A percentile compares a stretch with the other conserved stretches of the same genome.
Evolutionary conservation across 2,797 vertebrate species (phyloP).

Genomic region (Chaenodraco wilsoni): DNA sequence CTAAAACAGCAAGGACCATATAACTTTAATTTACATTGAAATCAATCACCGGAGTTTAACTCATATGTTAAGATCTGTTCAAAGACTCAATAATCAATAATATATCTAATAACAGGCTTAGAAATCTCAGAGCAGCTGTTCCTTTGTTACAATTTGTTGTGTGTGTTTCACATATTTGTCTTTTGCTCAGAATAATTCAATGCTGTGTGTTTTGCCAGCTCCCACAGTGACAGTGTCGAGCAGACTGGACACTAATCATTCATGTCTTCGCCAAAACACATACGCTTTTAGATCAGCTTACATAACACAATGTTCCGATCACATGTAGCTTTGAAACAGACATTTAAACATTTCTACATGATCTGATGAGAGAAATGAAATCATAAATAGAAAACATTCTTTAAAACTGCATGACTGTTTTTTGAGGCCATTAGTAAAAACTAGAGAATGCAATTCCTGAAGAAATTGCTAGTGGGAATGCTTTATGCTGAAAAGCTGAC

Average conservation of each 20-base stretch:
- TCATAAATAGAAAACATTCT: not conserved
- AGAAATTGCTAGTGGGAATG: too few species aligned
- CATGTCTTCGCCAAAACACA: slow-evolving; percentile 8
- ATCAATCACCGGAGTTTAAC: not conserved
- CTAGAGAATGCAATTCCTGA: too few species aligned
- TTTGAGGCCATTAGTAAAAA: not conserved
- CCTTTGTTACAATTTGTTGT: not conserved
- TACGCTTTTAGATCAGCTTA: slow-evolving; percentile 17
- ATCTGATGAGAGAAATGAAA: not conserved
- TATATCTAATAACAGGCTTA: not conserved
- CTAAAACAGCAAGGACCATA: not conserved
- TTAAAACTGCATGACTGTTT: not conserved
- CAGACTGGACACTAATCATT: not conserved
- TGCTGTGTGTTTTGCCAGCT: not conserved
- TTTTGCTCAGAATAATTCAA: not conserved
- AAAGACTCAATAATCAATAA: not conserved
- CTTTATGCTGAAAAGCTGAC: too few species aligned
- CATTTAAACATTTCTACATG: not conserved
- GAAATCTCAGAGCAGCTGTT: not conserved
- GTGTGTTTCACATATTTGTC: slow-evolving; percentile 3
- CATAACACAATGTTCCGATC: not conserved
- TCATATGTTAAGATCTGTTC: not conserved
- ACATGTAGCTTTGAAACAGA: not conserved
- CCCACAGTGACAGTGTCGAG: not conserved
- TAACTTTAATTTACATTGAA: not conserved